Evolutionary conservation across 2,113 vertebrate genomes (phyloP).

Genomic region (Fulica atra): DNA sequence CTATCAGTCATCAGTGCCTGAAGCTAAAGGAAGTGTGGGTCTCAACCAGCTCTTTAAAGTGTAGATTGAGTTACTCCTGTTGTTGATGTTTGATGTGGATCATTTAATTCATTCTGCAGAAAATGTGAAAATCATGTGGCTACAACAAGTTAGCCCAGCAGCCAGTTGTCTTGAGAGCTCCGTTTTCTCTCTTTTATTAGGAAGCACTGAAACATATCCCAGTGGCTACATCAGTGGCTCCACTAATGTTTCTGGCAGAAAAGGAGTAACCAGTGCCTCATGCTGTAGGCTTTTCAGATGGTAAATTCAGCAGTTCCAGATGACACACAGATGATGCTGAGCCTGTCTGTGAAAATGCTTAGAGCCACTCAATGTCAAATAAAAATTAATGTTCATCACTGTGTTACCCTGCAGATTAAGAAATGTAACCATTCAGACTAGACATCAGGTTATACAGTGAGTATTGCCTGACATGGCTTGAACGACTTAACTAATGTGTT

Average conservation of each 20-base stretch:
- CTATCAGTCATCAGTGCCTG: slow-evolving; percentile 43
- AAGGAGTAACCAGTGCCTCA: background rate
- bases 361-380: background rate
- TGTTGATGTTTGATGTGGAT: slow-evolving; percentile 47
- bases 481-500: background rate
- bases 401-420: background rate
- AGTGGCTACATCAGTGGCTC: background rate
- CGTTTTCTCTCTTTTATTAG: slow-evolving; percentile 42
- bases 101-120: slow-evolving; percentile 56
- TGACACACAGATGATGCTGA: background rate
- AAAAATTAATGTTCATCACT: background rate
- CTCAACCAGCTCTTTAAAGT: slow-evolving; percentile 53
- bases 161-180: slow-evolving; percentile 24
- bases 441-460: background rate
- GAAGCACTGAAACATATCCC: slow-evolving; percentile 26
- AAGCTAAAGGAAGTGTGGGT: slow-evolving; percentile 19
- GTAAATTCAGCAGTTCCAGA: background rate
- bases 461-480: background rate
- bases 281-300: slow-evolving; percentile 19
- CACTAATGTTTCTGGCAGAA: slow-evolving; percentile 3
- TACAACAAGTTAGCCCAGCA: slow-evolving; percentile 41
- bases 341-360: background rate
- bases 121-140: slow-evolving; percentile 53
- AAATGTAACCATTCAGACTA: background rate
- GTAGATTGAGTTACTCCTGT: slow-evolving; percentile 41